These are phyloP conservation scores for Pyrocoelia pectoralis DNA, from an alignment of 2,888 invertebrate species.

Conservation along the genomic window DNA sequence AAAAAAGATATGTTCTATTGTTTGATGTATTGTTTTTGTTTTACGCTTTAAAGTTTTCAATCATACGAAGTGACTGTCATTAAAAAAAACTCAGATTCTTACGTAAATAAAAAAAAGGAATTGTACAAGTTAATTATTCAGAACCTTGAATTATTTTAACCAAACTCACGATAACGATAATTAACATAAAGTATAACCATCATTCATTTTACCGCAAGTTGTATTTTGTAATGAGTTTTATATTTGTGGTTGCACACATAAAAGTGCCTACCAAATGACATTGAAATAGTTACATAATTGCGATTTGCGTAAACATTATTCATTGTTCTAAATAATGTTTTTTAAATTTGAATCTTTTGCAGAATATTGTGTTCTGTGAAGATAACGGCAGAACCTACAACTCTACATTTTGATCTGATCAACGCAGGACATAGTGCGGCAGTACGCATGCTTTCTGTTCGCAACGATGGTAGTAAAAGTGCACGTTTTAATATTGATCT, in stretches of 20 bases:
- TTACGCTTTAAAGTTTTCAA: no score
- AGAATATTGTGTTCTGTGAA: slow-evolving; percentile 40
- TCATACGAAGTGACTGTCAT: no score
- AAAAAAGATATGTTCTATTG: no score
- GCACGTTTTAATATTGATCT: slow-evolving; percentile 59
- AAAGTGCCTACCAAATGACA: neutral
- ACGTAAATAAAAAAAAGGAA: no score
- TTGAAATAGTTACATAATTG: neutral
- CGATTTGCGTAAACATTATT: neutral
- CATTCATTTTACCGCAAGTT: neutral
- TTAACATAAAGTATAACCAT: neutral
- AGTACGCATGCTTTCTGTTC: slow-evolving; percentile 52
- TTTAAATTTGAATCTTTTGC: slow-evolving; percentile 26
- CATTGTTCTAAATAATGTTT: neutral
- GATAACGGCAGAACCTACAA: slow-evolving; percentile 42
- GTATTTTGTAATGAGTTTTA: neutral
- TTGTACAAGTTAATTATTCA: no score
- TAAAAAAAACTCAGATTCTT: no score
- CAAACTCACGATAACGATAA: neutral
- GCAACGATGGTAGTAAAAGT: slow-evolving; percentile 56
- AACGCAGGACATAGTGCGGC: slow-evolving; percentile 57
- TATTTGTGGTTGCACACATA: neutral
- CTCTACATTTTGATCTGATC: slow-evolving; percentile 59
- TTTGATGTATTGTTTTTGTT: no score
- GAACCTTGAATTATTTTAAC: neutral